Percentiles rank a stretch among this genome's conserved stretches.
phyloP scores from a whole-genome alignment of 1,140 invertebrate genomes.

The Aplysia californica region DNA sequence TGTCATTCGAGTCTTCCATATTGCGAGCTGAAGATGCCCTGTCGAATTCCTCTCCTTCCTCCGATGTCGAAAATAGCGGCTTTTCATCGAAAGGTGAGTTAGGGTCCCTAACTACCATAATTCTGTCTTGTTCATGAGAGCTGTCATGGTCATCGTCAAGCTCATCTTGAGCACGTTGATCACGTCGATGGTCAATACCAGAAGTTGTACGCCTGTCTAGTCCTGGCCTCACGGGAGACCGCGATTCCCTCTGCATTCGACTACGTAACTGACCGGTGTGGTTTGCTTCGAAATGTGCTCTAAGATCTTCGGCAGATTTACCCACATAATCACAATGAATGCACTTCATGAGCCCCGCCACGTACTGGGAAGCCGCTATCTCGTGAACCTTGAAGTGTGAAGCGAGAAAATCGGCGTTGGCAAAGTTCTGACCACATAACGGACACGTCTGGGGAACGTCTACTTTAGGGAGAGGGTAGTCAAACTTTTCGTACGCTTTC shows the following conservation, averaged over 20 bases:
- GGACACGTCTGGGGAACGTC: constrained; percentile 41
- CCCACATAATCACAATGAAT: constrained; percentile 48
- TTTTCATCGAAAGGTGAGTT: constrained; percentile 2
- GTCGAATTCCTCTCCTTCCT: too few species aligned
- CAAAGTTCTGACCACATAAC: constrained; percentile 56
- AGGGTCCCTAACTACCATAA: constrained; percentile 18
- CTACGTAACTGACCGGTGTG: too few species aligned
- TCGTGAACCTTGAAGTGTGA: constrained; percentile 57
- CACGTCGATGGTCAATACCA: too few species aligned
- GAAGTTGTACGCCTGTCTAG: too few species aligned
- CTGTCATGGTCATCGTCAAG: too few species aligned
- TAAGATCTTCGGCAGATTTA: constrained; percentile 46
- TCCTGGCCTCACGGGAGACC: too few species aligned
- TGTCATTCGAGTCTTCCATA: too few species aligned
- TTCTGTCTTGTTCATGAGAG: too few species aligned
- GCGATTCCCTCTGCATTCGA: too few species aligned
- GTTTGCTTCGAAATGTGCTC: constrained; percentile 47
- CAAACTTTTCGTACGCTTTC: constrained; percentile 62
- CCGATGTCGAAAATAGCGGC: too few species aligned
- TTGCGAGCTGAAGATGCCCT: too few species aligned
- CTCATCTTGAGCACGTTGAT: too few species aligned
- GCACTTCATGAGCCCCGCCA: constrained; percentile 42
- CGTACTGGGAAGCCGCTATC: constrained; percentile 44
- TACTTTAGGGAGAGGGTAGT: constrained; percentile 45
- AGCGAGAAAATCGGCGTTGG: constrained; percentile 43